These are phyloP conservation scores for Pachypsylla venusta DNA, from an alignment of 1,140 invertebrate genomes.

Conservation along the genomic window DNA sequence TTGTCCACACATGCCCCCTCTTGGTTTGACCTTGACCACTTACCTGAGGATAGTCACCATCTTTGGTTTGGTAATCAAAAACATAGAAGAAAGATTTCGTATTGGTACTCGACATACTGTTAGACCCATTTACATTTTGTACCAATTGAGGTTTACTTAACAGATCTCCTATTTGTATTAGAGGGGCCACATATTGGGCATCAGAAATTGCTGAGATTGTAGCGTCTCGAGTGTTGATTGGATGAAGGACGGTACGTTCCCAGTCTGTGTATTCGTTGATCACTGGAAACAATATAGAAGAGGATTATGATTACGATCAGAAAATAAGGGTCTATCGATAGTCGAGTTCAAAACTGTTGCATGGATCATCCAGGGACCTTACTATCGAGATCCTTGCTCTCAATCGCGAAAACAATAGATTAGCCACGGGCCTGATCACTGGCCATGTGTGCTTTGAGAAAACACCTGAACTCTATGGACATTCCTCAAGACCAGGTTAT, in stretches of 20 bases:
- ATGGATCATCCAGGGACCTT: too few species aligned
- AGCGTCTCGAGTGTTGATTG: slow-evolving; percentile 79
- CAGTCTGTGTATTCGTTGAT: slow-evolving; percentile 97
- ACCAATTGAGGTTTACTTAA: slow-evolving; percentile 39
- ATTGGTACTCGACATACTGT: slow-evolving; percentile 25
- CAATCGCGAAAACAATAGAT: too few species aligned
- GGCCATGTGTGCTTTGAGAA: too few species aligned
- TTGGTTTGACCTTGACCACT: slow-evolving; percentile 21
- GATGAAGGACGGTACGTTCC: slow-evolving; percentile 81
- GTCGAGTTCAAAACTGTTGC: too few species aligned
- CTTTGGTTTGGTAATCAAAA: slow-evolving; percentile 83
- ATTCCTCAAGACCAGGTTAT: too few species aligned
- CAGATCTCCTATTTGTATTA: slow-evolving; percentile 67
- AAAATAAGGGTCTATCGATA: too few species aligned
- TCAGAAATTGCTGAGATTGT: slow-evolving; percentile 85
- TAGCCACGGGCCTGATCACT: too few species aligned
- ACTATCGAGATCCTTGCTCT: too few species aligned
- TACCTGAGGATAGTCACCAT: slow-evolving; percentile 77
- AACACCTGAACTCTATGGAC: too few species aligned
- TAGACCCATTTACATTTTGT: slow-evolving; percentile 32
- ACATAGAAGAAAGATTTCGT: slow-evolving; percentile 74
- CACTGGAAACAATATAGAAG: slow-evolving; percentile 29
- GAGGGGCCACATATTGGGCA: slow-evolving; percentile 72
- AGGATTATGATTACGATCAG: neutral
- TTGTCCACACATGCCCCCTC: too few species aligned